Evolutionary conservation across 2,797 vertebrate species (phyloP).

Genomic region (Hemibagrus guttatus): DNA sequence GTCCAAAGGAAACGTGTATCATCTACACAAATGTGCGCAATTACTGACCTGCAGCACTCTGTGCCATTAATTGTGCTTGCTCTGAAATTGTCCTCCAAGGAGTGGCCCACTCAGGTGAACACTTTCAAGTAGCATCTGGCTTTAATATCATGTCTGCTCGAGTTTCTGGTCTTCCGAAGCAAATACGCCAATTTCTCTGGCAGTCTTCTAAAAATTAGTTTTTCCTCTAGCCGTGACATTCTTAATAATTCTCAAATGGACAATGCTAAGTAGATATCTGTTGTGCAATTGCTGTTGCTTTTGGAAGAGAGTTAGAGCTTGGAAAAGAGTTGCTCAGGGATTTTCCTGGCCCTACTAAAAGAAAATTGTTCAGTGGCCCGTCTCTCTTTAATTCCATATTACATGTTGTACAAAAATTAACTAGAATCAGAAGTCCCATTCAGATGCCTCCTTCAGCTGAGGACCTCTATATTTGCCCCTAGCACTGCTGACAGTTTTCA

Average conservation of each 20-base stretch:
- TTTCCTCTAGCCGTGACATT: background rate
- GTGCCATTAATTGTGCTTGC: background rate
- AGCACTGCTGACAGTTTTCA: slow-evolving; percentile 14
- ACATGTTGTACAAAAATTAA: background rate
- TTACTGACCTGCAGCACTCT: background rate
- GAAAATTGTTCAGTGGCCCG: background rate
- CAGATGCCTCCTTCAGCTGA: background rate
- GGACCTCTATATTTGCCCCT: background rate
- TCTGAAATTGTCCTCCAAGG: slow-evolving; percentile 10
- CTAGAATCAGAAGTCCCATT: background rate
- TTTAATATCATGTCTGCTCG: background rate
- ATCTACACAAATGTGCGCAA: background rate
- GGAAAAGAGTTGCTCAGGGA: background rate
- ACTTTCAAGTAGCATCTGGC: background rate
- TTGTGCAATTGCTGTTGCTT: background rate
- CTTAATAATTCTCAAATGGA: background rate
- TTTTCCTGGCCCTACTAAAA: background rate
- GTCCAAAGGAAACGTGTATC: background rate
- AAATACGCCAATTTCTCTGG: background rate
- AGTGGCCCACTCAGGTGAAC: background rate
- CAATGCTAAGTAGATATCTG: background rate
- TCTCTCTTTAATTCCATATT: background rate
- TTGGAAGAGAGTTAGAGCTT: background rate
- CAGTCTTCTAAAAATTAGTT: background rate
- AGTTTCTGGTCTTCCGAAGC: background rate